Evolutionary conservation across 2,113 vertebrate genomes (phyloP).

Genomic region (Sterrhoptilus dennistouni): DNA sequence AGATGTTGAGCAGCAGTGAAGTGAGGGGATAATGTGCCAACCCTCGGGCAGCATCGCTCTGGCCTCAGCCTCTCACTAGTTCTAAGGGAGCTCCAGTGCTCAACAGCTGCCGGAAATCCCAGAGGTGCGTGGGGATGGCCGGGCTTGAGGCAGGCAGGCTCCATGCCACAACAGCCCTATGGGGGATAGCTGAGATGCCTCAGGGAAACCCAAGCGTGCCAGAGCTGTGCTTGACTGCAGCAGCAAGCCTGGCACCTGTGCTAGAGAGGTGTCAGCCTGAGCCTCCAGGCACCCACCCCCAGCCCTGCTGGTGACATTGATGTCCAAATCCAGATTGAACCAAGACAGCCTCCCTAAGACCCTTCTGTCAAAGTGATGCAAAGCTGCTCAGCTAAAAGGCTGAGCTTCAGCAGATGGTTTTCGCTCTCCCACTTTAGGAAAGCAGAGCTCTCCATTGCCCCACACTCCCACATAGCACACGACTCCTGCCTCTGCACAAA

Average conservation of each 20-base stretch:
- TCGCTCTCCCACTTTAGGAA: not conserved
- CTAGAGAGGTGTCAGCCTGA: not conserved
- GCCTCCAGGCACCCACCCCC: not conserved
- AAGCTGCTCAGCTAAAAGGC: not conserved
- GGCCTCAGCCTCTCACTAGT: not conserved
- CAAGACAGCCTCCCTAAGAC: not conserved
- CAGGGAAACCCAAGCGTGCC: not conserved
- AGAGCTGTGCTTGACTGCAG: not conserved
- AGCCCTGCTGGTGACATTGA: rapidly evolving
- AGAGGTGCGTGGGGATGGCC: rapidly evolving
- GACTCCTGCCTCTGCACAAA: not conserved
- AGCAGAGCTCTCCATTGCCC: not conserved
- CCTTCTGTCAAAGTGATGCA: not conserved
- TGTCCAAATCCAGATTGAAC: not conserved
- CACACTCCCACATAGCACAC: rapidly evolving
- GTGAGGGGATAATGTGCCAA: not conserved
- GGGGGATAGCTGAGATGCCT: conserved; percentile 28
- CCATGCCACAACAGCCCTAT: not conserved
- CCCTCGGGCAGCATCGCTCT: rapidly evolving
- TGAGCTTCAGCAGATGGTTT: conserved; percentile 16
- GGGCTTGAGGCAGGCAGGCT: not conserved
- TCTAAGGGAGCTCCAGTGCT: rapidly evolving
- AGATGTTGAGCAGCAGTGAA: not conserved
- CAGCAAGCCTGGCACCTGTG: not conserved
- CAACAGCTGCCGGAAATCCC: not conserved